phyloP scores from a whole-genome alignment of 2,888 invertebrate species.

The Meganola albula region DNA sequence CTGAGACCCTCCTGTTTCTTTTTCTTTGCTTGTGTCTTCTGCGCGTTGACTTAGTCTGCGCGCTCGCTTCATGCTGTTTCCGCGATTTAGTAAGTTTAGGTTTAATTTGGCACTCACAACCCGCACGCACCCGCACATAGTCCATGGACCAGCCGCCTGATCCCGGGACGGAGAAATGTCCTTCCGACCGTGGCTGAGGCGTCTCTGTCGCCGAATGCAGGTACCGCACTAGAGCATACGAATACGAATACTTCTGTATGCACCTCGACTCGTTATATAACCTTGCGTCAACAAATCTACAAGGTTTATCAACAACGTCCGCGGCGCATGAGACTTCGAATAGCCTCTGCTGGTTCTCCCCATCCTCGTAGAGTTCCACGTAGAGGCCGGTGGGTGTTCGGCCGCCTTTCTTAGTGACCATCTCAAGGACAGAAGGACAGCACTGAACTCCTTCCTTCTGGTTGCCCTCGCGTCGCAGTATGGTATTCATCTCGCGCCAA shows the following conservation, averaged over 20 bases:
- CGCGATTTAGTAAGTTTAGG: too few relatives aligned
- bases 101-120: conserved; percentile 88
- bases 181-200: conserved; percentile 56
- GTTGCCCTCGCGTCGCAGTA: conserved; percentile 74
- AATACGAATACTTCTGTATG: conserved; percentile 89
- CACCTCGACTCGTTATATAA: conserved; percentile 85
- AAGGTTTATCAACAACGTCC: conserved; percentile 83
- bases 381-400: conserved; percentile 83
- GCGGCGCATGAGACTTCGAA: conserved; percentile 88
- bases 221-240: conserved; percentile 88
- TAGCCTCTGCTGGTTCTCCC: conserved; percentile 82
- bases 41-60: conserved; percentile 70
- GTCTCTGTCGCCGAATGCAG: conserved; percentile 52
- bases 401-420: conserved; percentile 87
- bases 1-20: conserved; percentile 49
- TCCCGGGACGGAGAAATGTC: conserved; percentile 70
- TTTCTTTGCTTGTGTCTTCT: conserved; percentile 56
- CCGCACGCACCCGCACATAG: conserved; percentile 88
- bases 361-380: conserved; percentile 86
- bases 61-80: too few relatives aligned
- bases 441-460: conserved; percentile 79
- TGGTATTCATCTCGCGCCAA: conserved; percentile 81
- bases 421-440: conserved; percentile 87
- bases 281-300: conserved; percentile 84
- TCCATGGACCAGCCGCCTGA: conserved; percentile 85